Evolutionary conservation across 2,113 vertebrate species (phyloP).

Genomic region (Ochotona princeps): DNA sequence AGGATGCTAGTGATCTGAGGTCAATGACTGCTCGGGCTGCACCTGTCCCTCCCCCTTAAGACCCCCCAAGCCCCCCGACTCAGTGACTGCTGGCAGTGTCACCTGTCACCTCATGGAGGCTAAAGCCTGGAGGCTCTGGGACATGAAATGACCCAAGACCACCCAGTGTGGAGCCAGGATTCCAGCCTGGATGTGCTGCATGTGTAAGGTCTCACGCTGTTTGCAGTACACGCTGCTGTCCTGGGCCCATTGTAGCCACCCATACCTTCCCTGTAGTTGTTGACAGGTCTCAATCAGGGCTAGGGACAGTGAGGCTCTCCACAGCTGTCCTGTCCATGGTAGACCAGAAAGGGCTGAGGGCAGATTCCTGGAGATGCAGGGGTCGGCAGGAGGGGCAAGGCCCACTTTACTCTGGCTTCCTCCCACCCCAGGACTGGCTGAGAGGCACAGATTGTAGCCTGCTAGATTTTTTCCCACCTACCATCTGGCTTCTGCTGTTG

Average conservation of each 20-base stretch:
- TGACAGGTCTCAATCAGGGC: slow-evolving; percentile 49
- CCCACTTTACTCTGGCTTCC: too few species aligned
- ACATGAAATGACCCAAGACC: not conserved
- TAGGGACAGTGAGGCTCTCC: slow-evolving; percentile 55
- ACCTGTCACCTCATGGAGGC: not conserved
- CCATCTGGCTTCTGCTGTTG: not conserved
- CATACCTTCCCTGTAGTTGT: slow-evolving; percentile 2
- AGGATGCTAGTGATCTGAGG: too few species aligned
- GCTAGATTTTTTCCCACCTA: not conserved
- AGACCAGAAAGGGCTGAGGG: not conserved
- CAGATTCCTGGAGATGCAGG: not conserved
- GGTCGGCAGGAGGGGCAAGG: not conserved
- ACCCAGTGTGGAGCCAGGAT: not conserved
- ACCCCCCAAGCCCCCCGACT: too few species aligned
- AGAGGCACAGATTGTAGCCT: accelerated
- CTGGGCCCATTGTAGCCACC: not conserved
- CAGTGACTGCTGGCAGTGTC: too few species aligned
- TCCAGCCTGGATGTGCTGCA: not conserved
- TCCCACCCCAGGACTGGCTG: accelerated
- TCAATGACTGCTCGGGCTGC: too few species aligned
- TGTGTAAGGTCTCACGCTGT: not conserved
- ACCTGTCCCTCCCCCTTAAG: too few species aligned
- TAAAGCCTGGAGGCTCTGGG: not conserved
- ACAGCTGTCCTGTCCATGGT: not conserved
- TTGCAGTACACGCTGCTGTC: not conserved